Evolutionary conservation across 2,797 vertebrate species (phyloP), one percentile per base, ranked within the genome.

Genomic region (Pipistrellus nathusii): DNA sequence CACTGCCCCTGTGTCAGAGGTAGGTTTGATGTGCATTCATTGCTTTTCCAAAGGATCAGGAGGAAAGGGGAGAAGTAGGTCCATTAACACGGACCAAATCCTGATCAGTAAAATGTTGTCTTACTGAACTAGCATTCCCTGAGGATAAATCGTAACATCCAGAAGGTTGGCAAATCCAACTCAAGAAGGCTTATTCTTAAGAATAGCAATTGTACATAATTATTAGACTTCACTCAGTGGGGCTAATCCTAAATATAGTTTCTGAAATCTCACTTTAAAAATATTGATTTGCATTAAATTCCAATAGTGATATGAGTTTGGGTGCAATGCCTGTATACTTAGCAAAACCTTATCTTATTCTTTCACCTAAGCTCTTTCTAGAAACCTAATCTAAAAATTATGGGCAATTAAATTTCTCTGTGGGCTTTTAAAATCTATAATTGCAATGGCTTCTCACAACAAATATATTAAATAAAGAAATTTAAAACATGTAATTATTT

Each of bases 381-480:
- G 71, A 84, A 95, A 82, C 6, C 27, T 62, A 30, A 81, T 81
- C n/a, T 14, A 85, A 80, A 21, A n/a, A 35, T 11, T 57, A 38
- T 3, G 15, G 55, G 6, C 18, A 72, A 84, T 81, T 94, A 83
- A 68, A 84, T 91, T 55, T 32, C 72, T 9, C 11, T 21, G 23
- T 21, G 30, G 17, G 3, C 30, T 91, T 96, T 88, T 35, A 85
- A 93, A 89, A 93, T 68, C 32, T 72, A 13, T 11, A 82, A 35
- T 18, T 77, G 7, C 10, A 92, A 25, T 72, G 30, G 57, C 21
- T 95, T 76, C 51, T 73, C 7, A 46, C 8, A 51, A 87, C 82
- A 75, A 62, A 69, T 35, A 44, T 76, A 51, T 51, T 35, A 35
- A 84, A 51, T 51, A 51, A 51, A 51, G 48, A 51, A 8, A 55